phyloP scores from a whole-genome alignment of 2,888 invertebrate species.

The Bugula neritina region DNA sequence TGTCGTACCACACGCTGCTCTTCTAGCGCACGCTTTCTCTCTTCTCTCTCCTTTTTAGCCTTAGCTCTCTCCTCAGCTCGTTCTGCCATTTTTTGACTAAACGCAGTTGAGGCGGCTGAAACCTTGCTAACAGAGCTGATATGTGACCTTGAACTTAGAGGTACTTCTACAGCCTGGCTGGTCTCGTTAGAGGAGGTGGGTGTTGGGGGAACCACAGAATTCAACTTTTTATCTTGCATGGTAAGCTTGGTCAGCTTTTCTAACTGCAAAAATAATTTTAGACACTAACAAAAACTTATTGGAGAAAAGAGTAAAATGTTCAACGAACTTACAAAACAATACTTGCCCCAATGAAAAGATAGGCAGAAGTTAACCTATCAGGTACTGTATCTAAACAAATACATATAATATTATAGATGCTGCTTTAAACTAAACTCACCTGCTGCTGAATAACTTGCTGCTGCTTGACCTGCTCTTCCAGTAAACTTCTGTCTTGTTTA shows the following conservation, averaged over 20 bases:
- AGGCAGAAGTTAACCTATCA: too few species aligned
- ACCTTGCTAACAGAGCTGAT: constrained; percentile 6
- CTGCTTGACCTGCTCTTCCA: constrained; percentile 36
- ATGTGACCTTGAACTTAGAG: constrained; percentile 1
- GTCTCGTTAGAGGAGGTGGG: not conserved
- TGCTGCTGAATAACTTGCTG: constrained; percentile 34
- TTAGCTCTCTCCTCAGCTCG: constrained; percentile 43
- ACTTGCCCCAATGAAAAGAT: too few species aligned
- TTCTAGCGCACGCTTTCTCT: constrained; percentile 40
- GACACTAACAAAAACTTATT: too few species aligned
- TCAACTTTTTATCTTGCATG: constrained; percentile 13
- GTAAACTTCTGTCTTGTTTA: constrained; percentile 35
- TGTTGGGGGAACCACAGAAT: not conserved
- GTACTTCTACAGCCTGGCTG: not conserved
- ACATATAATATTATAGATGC: too few species aligned
- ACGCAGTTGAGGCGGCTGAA: not conserved
- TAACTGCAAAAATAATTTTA: constrained; percentile 14
- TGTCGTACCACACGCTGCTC: constrained; percentile 46
- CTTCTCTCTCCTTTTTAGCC: constrained; percentile 48
- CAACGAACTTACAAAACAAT: too few species aligned
- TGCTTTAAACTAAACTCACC: constrained; percentile 17
- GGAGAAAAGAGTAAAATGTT: too few species aligned
- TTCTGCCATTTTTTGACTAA: constrained; percentile 44
- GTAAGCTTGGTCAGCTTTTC: constrained; percentile 24
- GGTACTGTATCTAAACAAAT: too few species aligned